Base-by-base conservation (phyloP, 2,797 vertebrate genomes). In the Melanotaenia nigrans region DNA sequence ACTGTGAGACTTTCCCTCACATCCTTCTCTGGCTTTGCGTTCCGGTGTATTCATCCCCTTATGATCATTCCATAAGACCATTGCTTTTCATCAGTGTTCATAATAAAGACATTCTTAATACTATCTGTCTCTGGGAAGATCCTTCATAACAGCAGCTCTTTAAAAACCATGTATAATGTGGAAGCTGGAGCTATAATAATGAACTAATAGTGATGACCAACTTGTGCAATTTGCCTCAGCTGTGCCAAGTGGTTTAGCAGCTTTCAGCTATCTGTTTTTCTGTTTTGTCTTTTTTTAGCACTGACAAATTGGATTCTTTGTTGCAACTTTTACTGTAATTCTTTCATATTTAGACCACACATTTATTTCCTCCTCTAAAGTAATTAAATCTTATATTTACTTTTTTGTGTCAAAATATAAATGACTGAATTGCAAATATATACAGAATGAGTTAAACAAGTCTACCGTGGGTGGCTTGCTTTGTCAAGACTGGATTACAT, bases 401-500 rank as follows among this genome's bases (percentile, higher is more conserved):
- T 28, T 32, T 60, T 28, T 36, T 7, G 8, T 10, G 10, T 38
- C n/a, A 28, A 20, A 45, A 51, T 35, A 20, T 45, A 66, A 57
- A 66, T 66, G 5, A 56, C 25, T 61, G 20, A 54, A 56, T 59
- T 51, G 7, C 9, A 40, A 49, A 60, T 55, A 49, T 60, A 20
- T 30, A 22, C 55, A 45, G 35, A n/a, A 38, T 55, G 5, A 45
- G 4, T 20, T 36, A 14, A 70, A 77, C 45, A 53, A 8, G 42
- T 64, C 38, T 59, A 11, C 51, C 22, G n/a, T n/a, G n/a, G n/a
- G 3, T 25, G 2, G 28, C 38, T 51, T 58, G 13, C 61, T 75
- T 58, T 54, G 51, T 68, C 58, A 22, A 53, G 18, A 80, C 53
- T 30, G 53, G 53, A 72, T 71, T 66, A 63, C 25, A 72, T 54